Percentiles rank a stretch among this genome's conserved stretches.
These are phyloP conservation scores for Linepithema humile DNA, from an alignment of 1,140 invertebrate species.

Conservation along the genomic window DNA sequence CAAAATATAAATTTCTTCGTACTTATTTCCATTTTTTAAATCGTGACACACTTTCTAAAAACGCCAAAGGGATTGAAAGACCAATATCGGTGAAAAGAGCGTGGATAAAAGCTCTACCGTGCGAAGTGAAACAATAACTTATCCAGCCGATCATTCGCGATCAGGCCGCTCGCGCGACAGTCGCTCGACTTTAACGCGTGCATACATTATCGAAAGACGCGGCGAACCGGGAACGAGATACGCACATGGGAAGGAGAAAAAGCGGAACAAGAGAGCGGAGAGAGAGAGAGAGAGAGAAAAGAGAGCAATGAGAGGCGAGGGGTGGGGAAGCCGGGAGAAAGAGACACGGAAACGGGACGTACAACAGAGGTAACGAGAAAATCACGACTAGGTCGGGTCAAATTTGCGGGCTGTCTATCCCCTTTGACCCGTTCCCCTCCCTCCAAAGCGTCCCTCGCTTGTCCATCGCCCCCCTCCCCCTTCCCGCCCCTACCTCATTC, in stretches of 20 bases:
- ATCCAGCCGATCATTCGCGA: not conserved
- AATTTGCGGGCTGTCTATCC: constrained; percentile 58
- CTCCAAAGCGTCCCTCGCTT: constrained; percentile 18
- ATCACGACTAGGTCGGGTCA: constrained; percentile 57
- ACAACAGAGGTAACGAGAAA: constrained; percentile 48
- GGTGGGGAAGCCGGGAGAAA: not conserved
- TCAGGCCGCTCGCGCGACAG: not conserved
- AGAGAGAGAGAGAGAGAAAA: not conserved
- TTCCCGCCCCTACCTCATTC: not conserved
- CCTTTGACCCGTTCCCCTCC: constrained; percentile 46
- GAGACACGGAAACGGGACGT: constrained; percentile 25
- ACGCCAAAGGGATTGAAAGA: not conserved
- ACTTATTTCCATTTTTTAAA: not conserved
- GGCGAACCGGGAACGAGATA: not conserved
- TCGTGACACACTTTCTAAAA: not conserved
- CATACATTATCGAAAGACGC: not conserved
- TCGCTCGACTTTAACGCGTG: not conserved
- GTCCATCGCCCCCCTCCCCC: too few species aligned
- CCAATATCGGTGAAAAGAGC: not conserved
- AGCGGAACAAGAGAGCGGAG: not conserved
- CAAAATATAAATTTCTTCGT: not conserved
- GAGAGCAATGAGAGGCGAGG: not conserved
- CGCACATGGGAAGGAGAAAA: not conserved
- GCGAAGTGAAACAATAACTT: not conserved
- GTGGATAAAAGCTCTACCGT: not conserved